These are phyloP conservation scores for Cephus pulcher DNA, from an alignment of 2,888 invertebrate genomes.

Conservation along the genomic window DNA sequence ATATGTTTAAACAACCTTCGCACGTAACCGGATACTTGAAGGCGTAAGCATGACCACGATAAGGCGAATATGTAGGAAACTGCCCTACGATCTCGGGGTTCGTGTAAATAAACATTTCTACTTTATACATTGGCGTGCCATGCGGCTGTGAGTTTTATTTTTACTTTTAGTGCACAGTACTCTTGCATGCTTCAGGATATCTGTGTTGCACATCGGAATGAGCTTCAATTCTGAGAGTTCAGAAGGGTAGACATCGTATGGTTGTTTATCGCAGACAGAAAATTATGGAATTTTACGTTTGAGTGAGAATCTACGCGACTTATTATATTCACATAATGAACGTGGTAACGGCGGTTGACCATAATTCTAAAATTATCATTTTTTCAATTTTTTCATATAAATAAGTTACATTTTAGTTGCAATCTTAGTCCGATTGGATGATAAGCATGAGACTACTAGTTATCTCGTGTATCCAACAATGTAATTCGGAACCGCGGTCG, in stretches of 20 bases:
- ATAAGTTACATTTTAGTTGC: background rate
- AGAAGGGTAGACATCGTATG: background rate
- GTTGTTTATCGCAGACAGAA: background rate
- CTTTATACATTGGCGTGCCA: background rate
- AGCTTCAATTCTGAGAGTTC: background rate
- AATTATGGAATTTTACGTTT: background rate
- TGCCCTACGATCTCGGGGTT: background rate
- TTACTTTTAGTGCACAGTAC: background rate
- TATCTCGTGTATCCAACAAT: background rate
- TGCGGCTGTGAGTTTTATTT: background rate
- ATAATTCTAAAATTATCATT: background rate
- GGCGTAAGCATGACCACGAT: constrained; percentile 5
- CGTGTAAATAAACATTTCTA: background rate
- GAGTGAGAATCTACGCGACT: background rate
- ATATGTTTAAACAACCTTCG: background rate
- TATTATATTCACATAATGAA: background rate
- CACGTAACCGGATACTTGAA: background rate
- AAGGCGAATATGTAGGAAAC: constrained; percentile 2
- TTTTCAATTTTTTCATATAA: background rate
- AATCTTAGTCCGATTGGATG: background rate
- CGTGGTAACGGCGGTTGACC: background rate
- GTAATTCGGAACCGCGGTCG: background rate
- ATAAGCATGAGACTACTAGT: background rate
- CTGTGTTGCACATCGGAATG: background rate
- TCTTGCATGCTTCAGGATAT: background rate